Base-by-base conservation (phyloP, 2,888 invertebrate genomes). In the Blera fallax region DNA sequence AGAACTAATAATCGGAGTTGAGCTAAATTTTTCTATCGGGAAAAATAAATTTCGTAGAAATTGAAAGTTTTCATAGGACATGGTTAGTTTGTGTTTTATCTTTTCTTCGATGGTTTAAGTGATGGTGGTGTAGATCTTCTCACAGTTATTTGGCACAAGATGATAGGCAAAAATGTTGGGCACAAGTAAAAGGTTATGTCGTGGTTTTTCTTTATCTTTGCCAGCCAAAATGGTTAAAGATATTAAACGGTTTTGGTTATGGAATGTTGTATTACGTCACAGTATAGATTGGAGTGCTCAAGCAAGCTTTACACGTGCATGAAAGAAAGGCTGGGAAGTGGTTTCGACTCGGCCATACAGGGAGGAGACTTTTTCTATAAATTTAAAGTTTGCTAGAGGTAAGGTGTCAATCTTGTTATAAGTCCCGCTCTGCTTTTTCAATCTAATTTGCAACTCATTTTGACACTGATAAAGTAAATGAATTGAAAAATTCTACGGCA, bases 31-130 rank as follows among this genome's bases (percentile, higher is more conserved):
- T 29, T 14, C 60, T n/a, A 73, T 73, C 29, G 50, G 40, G 14
- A 64, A 60, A 37, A 37, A 54, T 65, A 45, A 65, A 74, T 8
- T 11, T 62, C 24, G 16, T 6, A 6, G n/a, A 58, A 14, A n/a
- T 24, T 29, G 37, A 27, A 24, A 14, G 8, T 8, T 10, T 1
- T 8, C 7, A 0, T 8, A 10, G 6, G 40, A 4, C 40, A 6
- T 8, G 14, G 24, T 1, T n/a, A n/a, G n/a, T n/a, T n/a, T n/a
- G n/a, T 40, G 32, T 60, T 27, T n/a, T 4, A 2, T 21, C 32
- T 34, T 58, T 7, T 34, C 21, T 8, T 56, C 5, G 32, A 10
- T 56, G 32, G 29, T 11, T 50, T 29, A n/a, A 48, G 7, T 32
- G 24, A 34, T 34, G n/a, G 16, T 10, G 10, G 8, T 5, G n/a